Percentiles rank a stretch among this genome's conserved stretches.
Evolutionary conservation across 2,797 vertebrate species (phyloP).

Genomic region (Schizothorax lantsangensis): DNA sequence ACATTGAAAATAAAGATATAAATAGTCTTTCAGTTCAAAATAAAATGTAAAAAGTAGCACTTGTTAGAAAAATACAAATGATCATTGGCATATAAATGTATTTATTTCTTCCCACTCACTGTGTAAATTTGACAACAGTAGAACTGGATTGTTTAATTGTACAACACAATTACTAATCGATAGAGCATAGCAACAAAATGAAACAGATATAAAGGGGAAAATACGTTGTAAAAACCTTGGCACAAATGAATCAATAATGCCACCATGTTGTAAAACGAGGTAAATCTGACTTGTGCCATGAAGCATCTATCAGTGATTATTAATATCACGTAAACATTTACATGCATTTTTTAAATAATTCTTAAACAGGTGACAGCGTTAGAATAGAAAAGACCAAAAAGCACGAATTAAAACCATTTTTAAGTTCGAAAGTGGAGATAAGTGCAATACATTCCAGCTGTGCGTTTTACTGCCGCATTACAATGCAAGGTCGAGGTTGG

Average conservation of each 20-base stretch:
- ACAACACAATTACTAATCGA: slow-evolving; percentile 84
- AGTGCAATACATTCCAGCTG: slow-evolving; percentile 80
- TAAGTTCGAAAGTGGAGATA: slow-evolving; percentile 77
- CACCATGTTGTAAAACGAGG: slow-evolving; percentile 77
- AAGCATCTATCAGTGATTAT: slow-evolving; percentile 71
- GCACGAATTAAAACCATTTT: slow-evolving; percentile 77
- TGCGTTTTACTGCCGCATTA: slow-evolving; percentile 63
- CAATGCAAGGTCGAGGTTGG: slow-evolving; percentile 68
- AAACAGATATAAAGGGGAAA: slow-evolving; percentile 62
- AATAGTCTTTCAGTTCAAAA: slow-evolving; percentile 74
- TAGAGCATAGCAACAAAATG: slow-evolving; percentile 81
- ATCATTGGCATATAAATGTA: slow-evolving; percentile 88
- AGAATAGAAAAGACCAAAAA: slow-evolving; percentile 81
- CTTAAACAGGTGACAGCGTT: slow-evolving; percentile 69
- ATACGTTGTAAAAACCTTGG: slow-evolving; percentile 71
- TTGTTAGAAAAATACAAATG: slow-evolving; percentile 88
- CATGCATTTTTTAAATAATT: slow-evolving; percentile 81
- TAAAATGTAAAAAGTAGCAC: slow-evolving; percentile 80
- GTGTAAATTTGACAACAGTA: slow-evolving; percentile 83
- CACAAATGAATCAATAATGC: slow-evolving; percentile 78
- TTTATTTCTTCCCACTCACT: slow-evolving; percentile 84
- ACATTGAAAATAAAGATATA: slow-evolving; percentile 75
- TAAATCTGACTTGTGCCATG: slow-evolving; percentile 61
- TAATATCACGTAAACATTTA: slow-evolving; percentile 77
- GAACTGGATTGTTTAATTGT: slow-evolving; percentile 77